Conservation (phyloP, 2,113 vertebrate genomes). For the Coracopsis vasa region DNA sequence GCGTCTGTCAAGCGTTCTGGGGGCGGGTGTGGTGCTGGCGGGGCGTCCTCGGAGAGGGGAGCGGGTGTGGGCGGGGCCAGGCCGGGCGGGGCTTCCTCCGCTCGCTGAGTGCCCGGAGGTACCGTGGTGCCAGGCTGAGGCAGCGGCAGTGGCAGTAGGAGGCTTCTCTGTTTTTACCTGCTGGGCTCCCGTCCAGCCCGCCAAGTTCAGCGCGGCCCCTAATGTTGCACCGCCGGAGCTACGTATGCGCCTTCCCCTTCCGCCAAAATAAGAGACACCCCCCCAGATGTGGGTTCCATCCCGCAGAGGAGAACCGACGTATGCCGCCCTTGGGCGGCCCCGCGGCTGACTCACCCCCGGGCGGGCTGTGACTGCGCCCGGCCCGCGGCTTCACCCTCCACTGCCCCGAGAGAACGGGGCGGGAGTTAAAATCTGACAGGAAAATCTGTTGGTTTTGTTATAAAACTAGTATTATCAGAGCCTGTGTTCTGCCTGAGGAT, state of each 20-base stretch:
- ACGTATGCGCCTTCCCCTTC: fast-evolving
- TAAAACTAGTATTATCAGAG: background rate
- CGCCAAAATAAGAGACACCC: no score
- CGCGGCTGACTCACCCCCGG: background rate
- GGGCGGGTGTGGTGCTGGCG: background rate
- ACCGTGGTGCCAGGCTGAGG: no score
- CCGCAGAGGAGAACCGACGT: background rate
- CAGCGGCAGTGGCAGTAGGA: fast-evolving
- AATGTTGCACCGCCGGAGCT: background rate
- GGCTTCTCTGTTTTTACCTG: fast-evolving
- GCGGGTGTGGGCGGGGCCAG: background rate
- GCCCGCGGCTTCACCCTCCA: background rate
- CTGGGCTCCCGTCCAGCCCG: fast-evolving
- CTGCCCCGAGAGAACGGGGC: background rate
- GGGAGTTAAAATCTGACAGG: no score
- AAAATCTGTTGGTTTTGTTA: background rate
- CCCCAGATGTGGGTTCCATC: fast-evolving
- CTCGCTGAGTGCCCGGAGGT: no score
- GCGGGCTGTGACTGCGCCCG: background rate
- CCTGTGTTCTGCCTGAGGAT: background rate
- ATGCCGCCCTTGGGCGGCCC: background rate
- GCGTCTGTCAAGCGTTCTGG: no score
- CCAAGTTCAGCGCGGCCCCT: background rate
- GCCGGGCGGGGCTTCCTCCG: background rate
- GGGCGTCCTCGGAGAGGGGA: no score